phyloP scores from a whole-genome alignment of 2,888 invertebrate species.

The Carcina quercana region DNA sequence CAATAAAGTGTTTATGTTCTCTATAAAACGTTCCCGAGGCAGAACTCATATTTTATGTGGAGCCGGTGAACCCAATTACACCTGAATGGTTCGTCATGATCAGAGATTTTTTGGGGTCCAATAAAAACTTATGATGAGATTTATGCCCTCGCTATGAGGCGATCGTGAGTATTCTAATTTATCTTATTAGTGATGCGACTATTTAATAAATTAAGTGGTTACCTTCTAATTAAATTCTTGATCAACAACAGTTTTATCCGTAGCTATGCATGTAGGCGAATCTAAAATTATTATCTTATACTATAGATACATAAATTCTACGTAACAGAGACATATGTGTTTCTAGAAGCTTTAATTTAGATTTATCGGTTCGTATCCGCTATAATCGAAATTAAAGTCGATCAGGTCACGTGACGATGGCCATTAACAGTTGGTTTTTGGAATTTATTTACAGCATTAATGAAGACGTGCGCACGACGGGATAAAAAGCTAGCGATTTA shows the following conservation, averaged over 20 bases:
- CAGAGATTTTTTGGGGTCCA: constrained; percentile 57
- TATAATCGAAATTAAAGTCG: constrained; percentile 10
- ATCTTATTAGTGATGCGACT: constrained; percentile 46
- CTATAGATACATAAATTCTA: not conserved
- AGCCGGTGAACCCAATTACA: constrained; percentile 68
- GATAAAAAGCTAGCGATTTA: constrained; percentile 13
- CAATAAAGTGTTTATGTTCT: constrained; percentile 68
- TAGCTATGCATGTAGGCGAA: no score
- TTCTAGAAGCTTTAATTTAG: constrained; percentile 5
- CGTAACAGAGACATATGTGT: not conserved
- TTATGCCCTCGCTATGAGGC: constrained; percentile 50
- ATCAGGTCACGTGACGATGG: constrained; percentile 17
- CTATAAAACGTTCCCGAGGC: constrained; percentile 59
- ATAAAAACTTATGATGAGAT: constrained; percentile 58
- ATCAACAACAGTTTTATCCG: not conserved
- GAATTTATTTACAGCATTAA: constrained; percentile 30
- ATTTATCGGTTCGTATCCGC: constrained; percentile 1
- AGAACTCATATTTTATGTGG: constrained; percentile 66
- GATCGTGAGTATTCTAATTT: constrained; percentile 41
- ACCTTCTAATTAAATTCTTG: constrained; percentile 25
- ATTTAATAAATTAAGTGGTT: constrained; percentile 46
- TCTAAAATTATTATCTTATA: not conserved
- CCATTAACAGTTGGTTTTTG: constrained; percentile 17
- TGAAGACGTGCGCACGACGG: constrained; percentile 20
- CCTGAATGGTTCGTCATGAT: constrained; percentile 67